A percentile compares a stretch with the other conserved stretches of the same genome.
These are phyloP conservation scores for Xestia ashworthii DNA, from an alignment of 2,888 invertebrate genomes.

Conservation along the genomic window DNA sequence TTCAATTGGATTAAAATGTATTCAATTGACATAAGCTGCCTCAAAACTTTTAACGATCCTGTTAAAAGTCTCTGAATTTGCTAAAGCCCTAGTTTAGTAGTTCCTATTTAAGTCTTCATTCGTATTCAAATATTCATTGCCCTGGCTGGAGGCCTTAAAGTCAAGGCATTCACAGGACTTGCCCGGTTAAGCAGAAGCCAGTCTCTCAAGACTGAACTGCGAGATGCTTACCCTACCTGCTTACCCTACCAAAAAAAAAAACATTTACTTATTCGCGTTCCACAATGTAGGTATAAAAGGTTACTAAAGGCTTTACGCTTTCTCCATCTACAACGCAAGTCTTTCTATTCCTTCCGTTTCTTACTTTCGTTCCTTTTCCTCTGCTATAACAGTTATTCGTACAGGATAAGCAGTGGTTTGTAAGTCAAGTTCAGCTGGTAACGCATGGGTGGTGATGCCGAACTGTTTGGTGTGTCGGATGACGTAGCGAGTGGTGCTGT, in stretches of 20 bases:
- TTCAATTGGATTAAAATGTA: background rate
- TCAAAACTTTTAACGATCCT: background rate
- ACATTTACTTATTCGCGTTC: background rate
- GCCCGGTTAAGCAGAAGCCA: no score
- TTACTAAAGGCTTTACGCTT: background rate
- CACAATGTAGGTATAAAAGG: background rate
- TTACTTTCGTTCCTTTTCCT: conserved; percentile 15
- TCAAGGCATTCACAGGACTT: no score
- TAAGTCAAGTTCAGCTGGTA: conserved; percentile 59
- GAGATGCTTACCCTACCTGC: no score
- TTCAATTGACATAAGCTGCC: background rate
- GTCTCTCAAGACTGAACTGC: no score
- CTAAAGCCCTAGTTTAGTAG: background rate
- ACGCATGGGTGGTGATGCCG: conserved; percentile 59
- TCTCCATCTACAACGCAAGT: background rate
- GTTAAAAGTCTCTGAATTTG: background rate
- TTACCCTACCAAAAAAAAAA: no score
- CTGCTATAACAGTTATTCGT: conserved; percentile 26
- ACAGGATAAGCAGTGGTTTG: conserved; percentile 54
- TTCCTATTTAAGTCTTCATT: background rate
- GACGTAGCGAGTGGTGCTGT: conserved; percentile 40
- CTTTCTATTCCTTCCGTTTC: background rate
- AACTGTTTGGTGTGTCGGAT: conserved; percentile 48
- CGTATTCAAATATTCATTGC: background rate
- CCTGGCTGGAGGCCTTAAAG: no score